A percentile compares a stretch with the other conserved stretches of the same genome.
These are phyloP conservation scores for Eupithecia pulchellata DNA, from an alignment of 2,888 invertebrate species.

Conservation along the genomic window DNA sequence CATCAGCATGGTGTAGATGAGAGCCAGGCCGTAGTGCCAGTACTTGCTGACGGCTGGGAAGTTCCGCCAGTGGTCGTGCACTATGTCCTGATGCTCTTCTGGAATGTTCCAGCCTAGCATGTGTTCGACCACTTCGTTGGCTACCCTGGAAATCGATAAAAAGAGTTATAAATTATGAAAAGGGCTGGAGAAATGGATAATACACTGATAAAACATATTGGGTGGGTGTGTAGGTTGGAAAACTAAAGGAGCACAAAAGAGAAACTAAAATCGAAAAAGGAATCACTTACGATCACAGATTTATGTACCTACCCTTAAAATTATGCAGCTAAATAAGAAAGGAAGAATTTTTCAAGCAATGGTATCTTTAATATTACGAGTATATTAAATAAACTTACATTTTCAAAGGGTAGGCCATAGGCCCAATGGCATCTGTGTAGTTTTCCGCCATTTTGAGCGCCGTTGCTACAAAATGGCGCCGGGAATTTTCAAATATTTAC, in stretches of 20 bases:
- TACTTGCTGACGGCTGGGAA: slow-evolving; percentile 88
- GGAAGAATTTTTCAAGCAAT: neutral
- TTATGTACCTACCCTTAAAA: neutral
- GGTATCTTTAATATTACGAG: neutral
- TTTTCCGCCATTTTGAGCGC: slow-evolving; percentile 76
- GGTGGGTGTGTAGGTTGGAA: neutral
- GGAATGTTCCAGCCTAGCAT: slow-evolving; percentile 90
- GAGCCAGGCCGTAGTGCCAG: slow-evolving; percentile 87
- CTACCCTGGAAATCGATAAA: slow-evolving; percentile 60
- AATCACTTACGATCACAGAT: neutral
- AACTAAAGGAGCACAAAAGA: neutral
- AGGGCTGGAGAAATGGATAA: neutral
- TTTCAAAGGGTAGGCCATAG: slow-evolving; percentile 76
- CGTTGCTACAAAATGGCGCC: slow-evolving; percentile 64
- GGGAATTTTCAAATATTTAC: slow-evolving; percentile 40
- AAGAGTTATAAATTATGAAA: neutral
- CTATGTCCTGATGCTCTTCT: slow-evolving; percentile 86
- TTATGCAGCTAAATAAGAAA: neutral
- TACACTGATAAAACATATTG: neutral
- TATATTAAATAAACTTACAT: slow-evolving; percentile 64
- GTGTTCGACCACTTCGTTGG: slow-evolving; percentile 74
- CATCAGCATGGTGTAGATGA: slow-evolving; percentile 87
- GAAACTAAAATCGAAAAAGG: neutral
- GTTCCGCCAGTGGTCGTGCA: slow-evolving; percentile 89
- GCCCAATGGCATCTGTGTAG: slow-evolving; percentile 71